These are phyloP conservation scores for Boloria selene DNA, from an alignment of 2,888 invertebrate genomes.

Conservation along the genomic window DNA sequence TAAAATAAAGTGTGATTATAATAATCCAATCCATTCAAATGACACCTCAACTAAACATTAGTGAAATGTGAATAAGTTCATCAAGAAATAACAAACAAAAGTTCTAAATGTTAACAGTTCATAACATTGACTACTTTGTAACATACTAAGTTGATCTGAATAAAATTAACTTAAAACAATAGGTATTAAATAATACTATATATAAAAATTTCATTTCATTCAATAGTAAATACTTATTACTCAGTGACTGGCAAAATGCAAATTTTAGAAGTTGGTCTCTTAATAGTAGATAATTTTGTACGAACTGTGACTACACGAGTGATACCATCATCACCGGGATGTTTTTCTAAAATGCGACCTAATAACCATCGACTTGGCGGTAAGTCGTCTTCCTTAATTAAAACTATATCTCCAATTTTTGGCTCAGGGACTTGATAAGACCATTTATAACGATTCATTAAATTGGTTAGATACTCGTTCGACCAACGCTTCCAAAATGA, in stretches of 20 bases:
- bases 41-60: too few relatives aligned
- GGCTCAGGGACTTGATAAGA: constrained; percentile 27
- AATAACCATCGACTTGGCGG: constrained; percentile 33
- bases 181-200: too few relatives aligned
- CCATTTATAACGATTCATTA: constrained; percentile 36
- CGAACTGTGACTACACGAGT: constrained; percentile 22
- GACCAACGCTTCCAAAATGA: constrained; percentile 35
- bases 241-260: neutral
- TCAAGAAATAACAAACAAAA: too few relatives aligned
- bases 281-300: constrained; percentile 13
- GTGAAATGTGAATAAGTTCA: too few relatives aligned
- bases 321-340: constrained; percentile 26
- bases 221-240: too few relatives aligned
- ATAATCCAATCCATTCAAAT: too few relatives aligned
- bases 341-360: constrained; percentile 26
- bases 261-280: constrained; percentile 11
- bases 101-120: too few relatives aligned
- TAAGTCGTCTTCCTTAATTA: constrained; percentile 36
- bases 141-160: too few relatives aligned
- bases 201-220: too few relatives aligned
- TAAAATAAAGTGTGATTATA: too few relatives aligned
- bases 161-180: too few relatives aligned
- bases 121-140: too few relatives aligned
- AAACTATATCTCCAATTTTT: constrained; percentile 34
- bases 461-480: constrained; percentile 28